phyloP scores from a whole-genome alignment of 2,888 invertebrate genomes.

The Apantesis nais region DNA sequence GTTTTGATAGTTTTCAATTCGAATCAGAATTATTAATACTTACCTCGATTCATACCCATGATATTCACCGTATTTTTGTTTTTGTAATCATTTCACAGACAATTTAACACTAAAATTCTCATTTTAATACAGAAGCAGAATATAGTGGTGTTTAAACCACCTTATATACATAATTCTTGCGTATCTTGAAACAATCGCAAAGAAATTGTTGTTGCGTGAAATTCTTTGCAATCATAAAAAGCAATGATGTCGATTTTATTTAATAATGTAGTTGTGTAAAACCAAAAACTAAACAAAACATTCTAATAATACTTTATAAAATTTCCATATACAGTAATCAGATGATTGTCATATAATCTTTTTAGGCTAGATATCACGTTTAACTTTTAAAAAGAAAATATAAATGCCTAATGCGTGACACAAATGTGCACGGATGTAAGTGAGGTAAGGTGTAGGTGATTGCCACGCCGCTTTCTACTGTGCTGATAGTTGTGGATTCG shows the following conservation, averaged over 20 bases:
- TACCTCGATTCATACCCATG: conserved; percentile 32
- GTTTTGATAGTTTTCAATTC: conserved; percentile 42
- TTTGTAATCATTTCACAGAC: conserved; percentile 67
- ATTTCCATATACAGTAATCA: neutral
- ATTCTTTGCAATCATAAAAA: conserved; percentile 65
- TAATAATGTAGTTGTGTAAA: neutral
- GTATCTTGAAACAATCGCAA: conserved; percentile 65
- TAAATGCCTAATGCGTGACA: no score
- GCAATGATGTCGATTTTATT: conserved; percentile 26
- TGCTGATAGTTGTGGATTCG: no score
- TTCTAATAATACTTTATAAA: neutral
- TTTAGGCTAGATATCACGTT: no score
- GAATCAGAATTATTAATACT: conserved; percentile 40
- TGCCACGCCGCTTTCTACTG: no score
- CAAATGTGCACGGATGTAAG: no score
- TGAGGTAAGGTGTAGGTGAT: no score
- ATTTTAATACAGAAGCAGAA: conserved; percentile 61
- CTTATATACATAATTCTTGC: conserved; percentile 73
- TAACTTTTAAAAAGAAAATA: no score
- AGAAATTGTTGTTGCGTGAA: conserved; percentile 62
- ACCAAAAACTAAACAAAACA: neutral
- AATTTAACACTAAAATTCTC: conserved; percentile 69
- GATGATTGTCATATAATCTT: no score
- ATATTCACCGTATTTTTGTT: conserved; percentile 45
- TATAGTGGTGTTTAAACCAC: conserved; percentile 63